These are phyloP conservation scores for Petromus typicus DNA, from an alignment of 2,113 vertebrate species.

Conservation along the genomic window DNA sequence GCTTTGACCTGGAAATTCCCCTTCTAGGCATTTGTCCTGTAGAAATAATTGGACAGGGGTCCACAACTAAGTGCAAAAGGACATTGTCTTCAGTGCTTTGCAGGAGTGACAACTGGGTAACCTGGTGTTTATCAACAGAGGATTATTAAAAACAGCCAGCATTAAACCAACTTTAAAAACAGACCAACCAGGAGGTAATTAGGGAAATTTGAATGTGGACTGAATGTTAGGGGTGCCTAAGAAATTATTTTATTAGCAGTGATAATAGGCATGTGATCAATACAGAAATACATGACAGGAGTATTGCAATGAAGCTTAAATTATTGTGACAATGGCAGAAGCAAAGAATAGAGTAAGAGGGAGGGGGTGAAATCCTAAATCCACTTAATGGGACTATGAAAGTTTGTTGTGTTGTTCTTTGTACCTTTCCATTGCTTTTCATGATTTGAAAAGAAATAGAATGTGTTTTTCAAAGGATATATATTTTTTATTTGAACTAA, in stretches of 20 bases:
- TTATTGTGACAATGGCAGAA: not conserved
- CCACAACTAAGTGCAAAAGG: not conserved
- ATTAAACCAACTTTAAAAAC: no score
- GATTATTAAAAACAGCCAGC: not conserved
- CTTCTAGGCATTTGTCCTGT: slow-evolving; percentile 55
- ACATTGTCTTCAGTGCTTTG: not conserved
- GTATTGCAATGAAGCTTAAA: not conserved
- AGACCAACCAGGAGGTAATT: not conserved
- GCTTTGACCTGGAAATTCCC: slow-evolving; percentile 66
- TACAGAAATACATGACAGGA: not conserved
- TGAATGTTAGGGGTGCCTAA: not conserved
- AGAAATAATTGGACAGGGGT: slow-evolving; percentile 45
- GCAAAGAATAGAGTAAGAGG: fast-evolving
- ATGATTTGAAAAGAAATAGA: not conserved
- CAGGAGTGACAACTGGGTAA: not conserved
- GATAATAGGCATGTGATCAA: not conserved
- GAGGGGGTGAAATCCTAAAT: not conserved
- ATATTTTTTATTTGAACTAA: not conserved
- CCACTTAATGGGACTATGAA: not conserved
- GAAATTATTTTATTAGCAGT: not conserved
- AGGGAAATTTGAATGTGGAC: not conserved
- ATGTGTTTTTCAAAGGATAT: not conserved
- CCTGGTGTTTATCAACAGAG: not conserved
- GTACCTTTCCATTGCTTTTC: not conserved
- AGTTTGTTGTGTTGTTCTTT: not conserved